These are phyloP conservation scores for Cheilosia vulpina DNA, from an alignment of 2,888 invertebrate genomes.

Conservation along the genomic window DNA sequence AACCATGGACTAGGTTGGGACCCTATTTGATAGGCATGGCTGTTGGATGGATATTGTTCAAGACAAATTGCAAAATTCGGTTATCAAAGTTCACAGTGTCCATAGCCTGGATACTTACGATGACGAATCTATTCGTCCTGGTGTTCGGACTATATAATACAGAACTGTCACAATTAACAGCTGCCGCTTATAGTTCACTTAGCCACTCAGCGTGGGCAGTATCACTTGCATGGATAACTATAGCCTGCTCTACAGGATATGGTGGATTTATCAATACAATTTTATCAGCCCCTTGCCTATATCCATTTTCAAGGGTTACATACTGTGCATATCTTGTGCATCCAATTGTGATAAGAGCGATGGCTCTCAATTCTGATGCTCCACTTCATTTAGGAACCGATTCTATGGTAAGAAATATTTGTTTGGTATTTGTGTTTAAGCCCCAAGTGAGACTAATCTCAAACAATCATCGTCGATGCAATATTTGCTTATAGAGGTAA, in stretches of 20 bases:
- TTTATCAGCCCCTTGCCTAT: constrained; percentile 90
- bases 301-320: constrained; percentile 93
- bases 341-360: constrained; percentile 91
- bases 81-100: constrained; percentile 88
- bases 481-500: too few relatives aligned
- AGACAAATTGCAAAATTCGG: constrained; percentile 90
- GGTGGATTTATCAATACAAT: constrained; percentile 91
- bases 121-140: constrained; percentile 88
- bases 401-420: constrained; percentile 86
- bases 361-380: constrained; percentile 92
- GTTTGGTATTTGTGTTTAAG: background rate
- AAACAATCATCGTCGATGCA: too few relatives aligned
- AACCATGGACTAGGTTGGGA: constrained; percentile 93
- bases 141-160: constrained; percentile 91
- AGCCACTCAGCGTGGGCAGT: constrained; percentile 94
- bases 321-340: constrained; percentile 94
- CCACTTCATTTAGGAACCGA: constrained; percentile 92
- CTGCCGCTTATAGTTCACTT: constrained; percentile 91
- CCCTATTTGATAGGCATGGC: constrained; percentile 94
- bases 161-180: constrained; percentile 87
- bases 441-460: background rate
- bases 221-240: constrained; percentile 91
- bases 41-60: constrained; percentile 92
- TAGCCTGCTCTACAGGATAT: constrained; percentile 93
- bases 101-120: constrained; percentile 89